Evolutionary conservation across 2,113 vertebrate genomes (phyloP).

Genomic region (Procavia capensis): DNA sequence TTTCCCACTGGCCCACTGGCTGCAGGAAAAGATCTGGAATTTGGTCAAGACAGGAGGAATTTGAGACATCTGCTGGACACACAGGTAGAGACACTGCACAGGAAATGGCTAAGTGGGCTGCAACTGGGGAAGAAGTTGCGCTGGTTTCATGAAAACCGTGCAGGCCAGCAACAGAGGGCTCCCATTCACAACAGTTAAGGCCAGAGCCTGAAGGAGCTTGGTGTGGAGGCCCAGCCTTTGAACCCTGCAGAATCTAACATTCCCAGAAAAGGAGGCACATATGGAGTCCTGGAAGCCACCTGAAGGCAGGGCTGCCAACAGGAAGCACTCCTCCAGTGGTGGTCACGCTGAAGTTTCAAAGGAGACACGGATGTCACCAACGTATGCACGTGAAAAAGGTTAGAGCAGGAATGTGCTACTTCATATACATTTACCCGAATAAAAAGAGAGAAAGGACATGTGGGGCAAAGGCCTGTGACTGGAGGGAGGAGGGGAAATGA

Average conservation of each 20-base stretch:
- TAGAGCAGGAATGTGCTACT: no score
- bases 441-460: neutral
- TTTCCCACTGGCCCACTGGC: neutral
- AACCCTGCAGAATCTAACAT: neutral
- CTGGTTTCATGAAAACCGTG: neutral
- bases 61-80: neutral
- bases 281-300: neutral
- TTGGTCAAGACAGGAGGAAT: neutral
- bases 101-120: neutral
- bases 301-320: neutral
- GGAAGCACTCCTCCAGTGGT: neutral
- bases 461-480: neutral
- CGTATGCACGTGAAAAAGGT: no score
- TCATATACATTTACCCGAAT: no score
- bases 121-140: neutral
- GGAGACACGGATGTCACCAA: neutral
- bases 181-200: neutral
- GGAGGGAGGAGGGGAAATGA: neutral
- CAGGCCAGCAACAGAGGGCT: neutral
- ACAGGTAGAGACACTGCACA: neutral
- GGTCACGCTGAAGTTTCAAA: neutral
- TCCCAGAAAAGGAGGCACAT: neutral
- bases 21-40: neutral
- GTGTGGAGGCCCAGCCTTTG: neutral
- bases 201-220: neutral